Evolutionary conservation across 1,140 invertebrate genomes (phyloP).

Genomic region (Nixonia krombeini): DNA sequence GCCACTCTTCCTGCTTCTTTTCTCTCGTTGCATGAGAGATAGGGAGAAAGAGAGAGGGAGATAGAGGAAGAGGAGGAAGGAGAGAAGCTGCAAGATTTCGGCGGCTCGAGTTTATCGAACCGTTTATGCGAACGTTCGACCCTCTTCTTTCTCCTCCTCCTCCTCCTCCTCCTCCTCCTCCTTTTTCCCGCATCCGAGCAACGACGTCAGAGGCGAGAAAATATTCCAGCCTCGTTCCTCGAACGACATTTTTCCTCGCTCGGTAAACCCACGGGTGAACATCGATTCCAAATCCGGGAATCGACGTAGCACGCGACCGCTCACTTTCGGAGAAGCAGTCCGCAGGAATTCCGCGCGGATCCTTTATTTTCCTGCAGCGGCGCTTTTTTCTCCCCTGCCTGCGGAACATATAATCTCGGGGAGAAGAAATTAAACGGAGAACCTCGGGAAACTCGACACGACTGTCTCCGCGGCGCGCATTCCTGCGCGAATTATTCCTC

Average conservation of each 20-base stretch:
- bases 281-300: too few relatives aligned
- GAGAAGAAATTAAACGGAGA: slow-evolving; percentile 3
- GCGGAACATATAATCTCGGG: slow-evolving; percentile 20
- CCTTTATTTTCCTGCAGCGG: background rate
- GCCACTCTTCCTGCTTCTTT: background rate
- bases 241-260: too few relatives aligned
- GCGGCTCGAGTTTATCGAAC: background rate
- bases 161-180: too few relatives aligned
- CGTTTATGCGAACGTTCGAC: too few relatives aligned
- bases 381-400: slow-evolving; percentile 24
- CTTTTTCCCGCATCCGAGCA: background rate
- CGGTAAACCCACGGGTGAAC: too few relatives aligned
- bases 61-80: too few relatives aligned
- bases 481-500: slow-evolving; percentile 35
- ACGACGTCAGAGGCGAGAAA: background rate
- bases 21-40: slow-evolving; percentile 10
- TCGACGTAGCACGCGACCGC: too few relatives aligned
- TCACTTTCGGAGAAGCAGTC: too few relatives aligned
- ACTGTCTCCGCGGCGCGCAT: slow-evolving; percentile 26
- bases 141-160: too few relatives aligned
- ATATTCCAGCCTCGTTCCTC: background rate
- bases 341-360: too few relatives aligned
- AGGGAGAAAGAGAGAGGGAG: background rate
- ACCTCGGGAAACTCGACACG: slow-evolving; percentile 26
- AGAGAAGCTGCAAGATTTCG: slow-evolving; percentile 9